Evolutionary conservation across 2,797 vertebrate species (phyloP).

Genomic region (Poeciliopsis paucimaculata): DNA sequence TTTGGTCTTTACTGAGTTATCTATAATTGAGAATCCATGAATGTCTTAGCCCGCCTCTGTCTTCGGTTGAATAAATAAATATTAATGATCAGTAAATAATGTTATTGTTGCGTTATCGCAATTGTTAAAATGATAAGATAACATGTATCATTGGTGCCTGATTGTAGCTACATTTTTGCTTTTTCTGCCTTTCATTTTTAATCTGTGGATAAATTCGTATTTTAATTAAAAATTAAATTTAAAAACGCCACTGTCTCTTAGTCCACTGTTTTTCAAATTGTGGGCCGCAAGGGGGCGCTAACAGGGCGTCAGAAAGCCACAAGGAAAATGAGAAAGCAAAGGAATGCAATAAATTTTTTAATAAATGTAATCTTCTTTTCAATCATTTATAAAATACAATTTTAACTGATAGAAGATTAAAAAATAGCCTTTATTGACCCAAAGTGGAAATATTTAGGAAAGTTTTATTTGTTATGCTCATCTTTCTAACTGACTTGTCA

Average conservation of each 20-base stretch:
- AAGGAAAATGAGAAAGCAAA: neutral
- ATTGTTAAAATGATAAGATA: constrained; percentile 80
- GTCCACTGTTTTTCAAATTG: no score
- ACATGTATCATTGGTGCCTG: constrained; percentile 86
- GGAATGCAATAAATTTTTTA: neutral
- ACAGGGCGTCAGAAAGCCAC: no score
- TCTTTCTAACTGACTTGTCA: no score
- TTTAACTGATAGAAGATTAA: no score
- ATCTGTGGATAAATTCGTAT: constrained; percentile 87
- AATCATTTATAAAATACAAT: no score
- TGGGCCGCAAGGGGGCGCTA: no score
- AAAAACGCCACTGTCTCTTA: constrained; percentile 50
- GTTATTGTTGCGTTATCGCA: constrained; percentile 86
- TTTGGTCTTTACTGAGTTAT: constrained; percentile 69
- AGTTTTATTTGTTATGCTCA: no score
- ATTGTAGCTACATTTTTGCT: constrained; percentile 86
- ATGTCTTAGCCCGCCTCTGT: constrained; percentile 72
- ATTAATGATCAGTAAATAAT: constrained; percentile 81
- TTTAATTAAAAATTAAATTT: constrained; percentile 85
- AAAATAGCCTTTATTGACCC: no score
- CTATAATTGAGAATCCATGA: constrained; percentile 76
- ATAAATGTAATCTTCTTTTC: no score
- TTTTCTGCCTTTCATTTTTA: constrained; percentile 87
- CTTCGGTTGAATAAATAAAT: constrained; percentile 79
- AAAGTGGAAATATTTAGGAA: no score